phyloP scores from a whole-genome alignment of 2,888 invertebrate species.

The Drosophila imparisetae region DNA sequence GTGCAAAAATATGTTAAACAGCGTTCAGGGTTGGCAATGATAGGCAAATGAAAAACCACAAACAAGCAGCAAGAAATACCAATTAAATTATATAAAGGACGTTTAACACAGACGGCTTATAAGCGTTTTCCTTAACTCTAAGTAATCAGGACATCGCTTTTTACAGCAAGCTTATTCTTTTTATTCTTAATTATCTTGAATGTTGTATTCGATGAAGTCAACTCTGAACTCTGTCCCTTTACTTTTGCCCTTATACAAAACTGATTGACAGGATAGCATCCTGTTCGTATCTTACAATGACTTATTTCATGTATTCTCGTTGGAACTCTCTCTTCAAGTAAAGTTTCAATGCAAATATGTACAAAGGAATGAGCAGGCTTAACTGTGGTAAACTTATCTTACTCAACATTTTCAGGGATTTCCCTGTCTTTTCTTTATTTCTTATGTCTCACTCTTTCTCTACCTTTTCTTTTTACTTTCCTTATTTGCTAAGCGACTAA shows the following conservation, averaged over 20 bases:
- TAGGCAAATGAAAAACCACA: not conserved
- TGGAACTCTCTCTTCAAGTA: not conserved
- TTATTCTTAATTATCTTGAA: not conserved
- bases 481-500: not conserved
- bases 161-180: not conserved
- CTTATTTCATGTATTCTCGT: not conserved
- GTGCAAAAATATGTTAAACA: constrained; percentile 56
- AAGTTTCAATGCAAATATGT: not conserved
- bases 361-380: not conserved
- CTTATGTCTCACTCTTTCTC: not conserved
- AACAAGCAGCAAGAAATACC: not conserved
- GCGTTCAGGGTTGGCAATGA: constrained; percentile 14
- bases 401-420: not conserved
- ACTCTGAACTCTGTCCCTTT: not conserved
- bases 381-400: not conserved
- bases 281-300: not conserved
- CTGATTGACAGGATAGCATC: not conserved
- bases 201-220: too few relatives aligned
- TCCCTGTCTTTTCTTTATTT: not conserved
- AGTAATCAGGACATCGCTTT: not conserved
- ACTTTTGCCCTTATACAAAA: not conserved
- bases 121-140: not conserved
- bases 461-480: not conserved
- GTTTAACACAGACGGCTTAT: not conserved
- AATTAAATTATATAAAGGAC: not conserved